Conservation (phyloP, 1,140 invertebrate genomes). For the Bombus affinis region DNA sequence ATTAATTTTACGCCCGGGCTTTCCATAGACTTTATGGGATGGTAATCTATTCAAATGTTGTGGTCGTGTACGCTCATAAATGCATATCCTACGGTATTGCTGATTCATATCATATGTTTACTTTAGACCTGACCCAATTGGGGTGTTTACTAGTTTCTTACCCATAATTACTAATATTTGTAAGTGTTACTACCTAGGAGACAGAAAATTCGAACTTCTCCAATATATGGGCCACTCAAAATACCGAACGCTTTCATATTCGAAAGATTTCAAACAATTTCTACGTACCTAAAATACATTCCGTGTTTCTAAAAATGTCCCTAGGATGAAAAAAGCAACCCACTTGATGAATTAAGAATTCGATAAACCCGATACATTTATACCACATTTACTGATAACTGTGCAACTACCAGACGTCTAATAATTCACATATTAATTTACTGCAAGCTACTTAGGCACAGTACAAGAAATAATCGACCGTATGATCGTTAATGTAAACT, state of each 20-base stretch:
- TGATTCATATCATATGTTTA: too few relatives aligned
- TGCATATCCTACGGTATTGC: too few relatives aligned
- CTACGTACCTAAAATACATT: too few relatives aligned
- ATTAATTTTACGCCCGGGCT: fast-evolving
- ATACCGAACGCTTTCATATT: too few relatives aligned
- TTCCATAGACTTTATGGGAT: too few relatives aligned
- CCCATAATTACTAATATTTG: too few relatives aligned
- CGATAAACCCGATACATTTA: neutral
- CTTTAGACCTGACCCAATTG: too few relatives aligned
- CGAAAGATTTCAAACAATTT: too few relatives aligned
- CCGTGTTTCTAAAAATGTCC: too few relatives aligned
- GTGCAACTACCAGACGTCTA: neutral
- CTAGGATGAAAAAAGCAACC: neutral
- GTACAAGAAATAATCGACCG: neutral
- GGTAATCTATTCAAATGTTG: too few relatives aligned
- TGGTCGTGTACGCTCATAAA: fast-evolving
- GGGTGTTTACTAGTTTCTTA: too few relatives aligned
- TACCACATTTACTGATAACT: neutral
- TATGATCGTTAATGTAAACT: neutral
- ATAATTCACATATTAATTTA: neutral
- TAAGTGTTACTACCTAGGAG: fast-evolving
- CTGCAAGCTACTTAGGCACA: neutral
- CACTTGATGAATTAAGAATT: neutral
- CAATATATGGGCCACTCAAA: too few relatives aligned
- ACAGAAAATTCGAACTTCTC: fast-evolving